Conservation (phyloP, 1,140 invertebrate species). For the Listronotus oregonensis region DNA sequence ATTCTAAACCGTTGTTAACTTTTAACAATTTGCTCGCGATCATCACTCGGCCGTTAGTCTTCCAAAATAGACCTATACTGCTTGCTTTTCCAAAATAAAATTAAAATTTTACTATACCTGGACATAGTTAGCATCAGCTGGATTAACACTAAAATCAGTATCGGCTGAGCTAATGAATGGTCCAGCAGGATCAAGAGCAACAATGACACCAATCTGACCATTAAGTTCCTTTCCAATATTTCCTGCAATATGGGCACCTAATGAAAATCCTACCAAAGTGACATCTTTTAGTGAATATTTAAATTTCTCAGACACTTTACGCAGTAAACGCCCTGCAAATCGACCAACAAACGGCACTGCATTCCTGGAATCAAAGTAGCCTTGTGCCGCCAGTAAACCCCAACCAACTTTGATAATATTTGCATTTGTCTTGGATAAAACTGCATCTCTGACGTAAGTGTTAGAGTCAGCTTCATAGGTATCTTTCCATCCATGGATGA, state of each 20-base stretch:
- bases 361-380: neutral
- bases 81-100: neutral
- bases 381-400: neutral
- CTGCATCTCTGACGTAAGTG: too few relatives aligned
- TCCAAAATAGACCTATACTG: neutral
- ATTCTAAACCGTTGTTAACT: too few relatives aligned
- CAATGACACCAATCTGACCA: conserved; percentile 52
- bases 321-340: neutral
- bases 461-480: too few relatives aligned
- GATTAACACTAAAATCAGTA: conserved; percentile 62
- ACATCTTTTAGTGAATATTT: conserved; percentile 59
- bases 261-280: conserved; percentile 68
- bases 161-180: conserved; percentile 59
- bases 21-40: too few relatives aligned
- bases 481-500: too few relatives aligned
- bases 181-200: conserved; percentile 61
- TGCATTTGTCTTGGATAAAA: neutral
- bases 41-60: neutral
- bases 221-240: conserved; percentile 60
- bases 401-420: neutral
- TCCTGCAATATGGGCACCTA: conserved; percentile 70
- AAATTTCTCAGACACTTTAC: neutral
- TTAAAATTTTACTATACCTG: neutral
- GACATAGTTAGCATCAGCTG: conserved; percentile 61
- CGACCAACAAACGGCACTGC: neutral